Base-by-base conservation (phyloP, 1,140 invertebrate species). In the Magallana gigas region DNA sequence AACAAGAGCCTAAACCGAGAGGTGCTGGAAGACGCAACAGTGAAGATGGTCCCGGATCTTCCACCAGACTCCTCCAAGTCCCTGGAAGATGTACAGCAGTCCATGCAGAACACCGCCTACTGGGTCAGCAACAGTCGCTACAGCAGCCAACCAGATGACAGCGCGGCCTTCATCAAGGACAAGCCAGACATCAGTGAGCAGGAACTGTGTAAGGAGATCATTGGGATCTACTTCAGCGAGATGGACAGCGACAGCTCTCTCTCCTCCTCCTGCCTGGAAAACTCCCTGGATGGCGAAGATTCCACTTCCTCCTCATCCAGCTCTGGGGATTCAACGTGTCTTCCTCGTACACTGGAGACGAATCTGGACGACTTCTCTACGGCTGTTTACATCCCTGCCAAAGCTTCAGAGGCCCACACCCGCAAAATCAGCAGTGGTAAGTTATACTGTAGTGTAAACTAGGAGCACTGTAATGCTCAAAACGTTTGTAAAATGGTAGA, bases 191-290 rank as follows among this genome's bases (percentile, higher is more conserved):
- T 89, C 6, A 87, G 83, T 48, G 85, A 89, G 14, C 84, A 23
- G 16, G 88, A 87, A 18, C 57, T 89, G 29, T 89, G 88, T 85
- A 62, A 89, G 56, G 81, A 89, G 57, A 89, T 89, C 16, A 89
- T 89, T 18, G 88, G 86, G 11, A 87, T 89, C 23, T 89, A 89
- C 84, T 89, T 89, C 71, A 84, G 88, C 71, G 88, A 89, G 59
- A 86, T 87, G 7, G 86, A 87, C 16, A 89, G 88, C 48, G 88
- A 89, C 57, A 87, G 85, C 1, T 89, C 88, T 5, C 60, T 89
- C 8, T 89, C 88, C 11, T 89, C 88, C 3, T 89, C 88, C 1
- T 89, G 85, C n/a, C 62, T 89, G 1, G 88, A 89, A 9, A 85
- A 71, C 60, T 87, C 88, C n/a, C 14, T 87, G 16, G 88, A 89